Evolutionary conservation across 2,113 vertebrate species (phyloP).

Genomic region (Excalfactoria chinensis): DNA sequence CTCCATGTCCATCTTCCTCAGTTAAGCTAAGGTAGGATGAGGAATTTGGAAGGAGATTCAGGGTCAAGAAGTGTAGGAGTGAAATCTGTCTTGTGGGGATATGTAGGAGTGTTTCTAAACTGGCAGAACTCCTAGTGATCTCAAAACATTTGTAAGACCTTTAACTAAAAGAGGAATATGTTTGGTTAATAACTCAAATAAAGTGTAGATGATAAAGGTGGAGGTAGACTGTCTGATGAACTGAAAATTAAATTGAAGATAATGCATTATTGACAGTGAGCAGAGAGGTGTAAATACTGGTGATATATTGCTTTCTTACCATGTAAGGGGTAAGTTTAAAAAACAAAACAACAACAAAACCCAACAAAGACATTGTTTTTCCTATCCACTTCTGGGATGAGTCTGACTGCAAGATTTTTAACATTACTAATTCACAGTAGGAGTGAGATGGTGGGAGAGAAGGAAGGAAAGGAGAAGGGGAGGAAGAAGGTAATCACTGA

Average conservation of each 20-base stretch:
- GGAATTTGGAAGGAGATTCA: neutral
- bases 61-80: neutral
- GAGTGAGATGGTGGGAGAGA: neutral
- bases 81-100: neutral
- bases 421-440: neutral
- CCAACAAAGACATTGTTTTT: neutral
- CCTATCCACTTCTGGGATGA: neutral
- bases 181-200: neutral
- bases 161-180: neutral
- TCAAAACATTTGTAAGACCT: neutral
- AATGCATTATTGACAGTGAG: neutral
- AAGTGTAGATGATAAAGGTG: neutral
- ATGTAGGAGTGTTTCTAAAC: neutral
- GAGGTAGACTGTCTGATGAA: neutral
- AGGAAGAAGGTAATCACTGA: neutral
- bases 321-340: neutral
- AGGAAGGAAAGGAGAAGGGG: neutral
- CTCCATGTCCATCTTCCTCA: neutral
- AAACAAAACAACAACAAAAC: neutral
- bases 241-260: neutral
- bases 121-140: neutral
- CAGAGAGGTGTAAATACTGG: neutral
- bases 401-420: neutral
- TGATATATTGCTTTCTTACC: neutral
- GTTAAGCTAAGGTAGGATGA: neutral